Conservation (phyloP, 2,888 invertebrate genomes). For the Nomada hirtipes region DNA sequence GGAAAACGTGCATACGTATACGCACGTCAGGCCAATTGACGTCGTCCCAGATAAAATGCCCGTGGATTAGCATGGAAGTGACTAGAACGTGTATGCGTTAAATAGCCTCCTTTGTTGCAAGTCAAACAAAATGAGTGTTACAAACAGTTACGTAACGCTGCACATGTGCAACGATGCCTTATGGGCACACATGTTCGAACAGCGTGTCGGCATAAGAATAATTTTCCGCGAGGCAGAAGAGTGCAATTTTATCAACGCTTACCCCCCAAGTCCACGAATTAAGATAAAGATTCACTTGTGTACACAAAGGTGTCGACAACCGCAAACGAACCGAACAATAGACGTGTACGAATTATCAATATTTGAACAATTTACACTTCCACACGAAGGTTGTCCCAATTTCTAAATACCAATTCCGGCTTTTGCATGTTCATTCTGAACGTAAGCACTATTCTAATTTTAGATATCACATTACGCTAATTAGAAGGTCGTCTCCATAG, state of each 20-base stretch:
- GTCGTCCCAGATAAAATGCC: slow-evolving; percentile 33
- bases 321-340: no score
- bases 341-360: not conserved
- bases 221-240: not conserved
- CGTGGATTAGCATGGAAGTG: slow-evolving; percentile 53
- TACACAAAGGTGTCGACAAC: not conserved
- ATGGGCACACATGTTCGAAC: slow-evolving; percentile 31
- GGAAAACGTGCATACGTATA: not conserved
- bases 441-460: no score
- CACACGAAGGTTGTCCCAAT: no score
- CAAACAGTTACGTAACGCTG: slow-evolving; percentile 59
- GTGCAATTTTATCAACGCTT: not conserved
- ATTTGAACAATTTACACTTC: no score
- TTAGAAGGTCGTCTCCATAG: no score
- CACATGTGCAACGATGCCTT: slow-evolving; percentile 61
- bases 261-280: not conserved
- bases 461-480: no score
- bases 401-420: no score
- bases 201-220: slow-evolving; percentile 23
- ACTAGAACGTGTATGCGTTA: slow-evolving; percentile 41
- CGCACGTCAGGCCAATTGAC: slow-evolving; percentile 14
- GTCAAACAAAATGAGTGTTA: slow-evolving; percentile 58
- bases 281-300: slow-evolving; percentile 3
- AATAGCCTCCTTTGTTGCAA: slow-evolving; percentile 63
- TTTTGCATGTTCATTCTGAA: no score